Base-by-base conservation (phyloP, 2,797 vertebrate genomes). In the Sciurus carolinensis region DNA sequence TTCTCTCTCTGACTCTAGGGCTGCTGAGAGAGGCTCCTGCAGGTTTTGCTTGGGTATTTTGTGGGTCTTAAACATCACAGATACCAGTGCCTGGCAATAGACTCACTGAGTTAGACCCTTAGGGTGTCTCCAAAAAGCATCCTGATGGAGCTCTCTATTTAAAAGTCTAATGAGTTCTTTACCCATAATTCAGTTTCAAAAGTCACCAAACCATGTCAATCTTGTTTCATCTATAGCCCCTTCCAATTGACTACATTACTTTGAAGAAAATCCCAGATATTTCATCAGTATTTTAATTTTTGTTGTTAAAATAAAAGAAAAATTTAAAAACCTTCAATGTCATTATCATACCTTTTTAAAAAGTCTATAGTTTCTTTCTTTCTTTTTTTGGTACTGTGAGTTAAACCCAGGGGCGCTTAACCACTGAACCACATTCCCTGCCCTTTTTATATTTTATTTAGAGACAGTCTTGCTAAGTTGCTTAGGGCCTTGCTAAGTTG, bases 281-380 rank as follows among this genome's bases (percentile, higher is more conserved):
- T 69, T 90, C 50, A 90, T 36, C 47, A 18, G 50, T 69, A 80
- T 50, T 93, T 90, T n/a, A 87, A 79, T 73, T 79, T 90, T 59
- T 83, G 62, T 79, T 28, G 95, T 81, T 72, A 82, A 89, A 90
- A 82, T 72, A 82, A 24, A 54, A 90, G 17, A 44, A 85, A 36
- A 42, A 30, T 59, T 18, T 8, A 57, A 50, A 81, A 59, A 52
- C n/a, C 20, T 14, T 57, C 22, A 7, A 22, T 82, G 54, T 4
- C 47, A 82, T 64, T 62, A 81, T 69, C 39, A 73, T 5, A 62
- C 7, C 33, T 50, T 47, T n/a, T 8, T 11, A 33, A 77, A 36
- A 14, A 13, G 33, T 33, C 14, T 24, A 42, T 18, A 36, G 20
- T 59, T 44, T 10, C 14, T 57, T 93, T 59, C 71, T 59, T 44